These are phyloP conservation scores for Drosophila picticornis DNA, from an alignment of 2,888 invertebrate species.

Conservation along the genomic window DNA sequence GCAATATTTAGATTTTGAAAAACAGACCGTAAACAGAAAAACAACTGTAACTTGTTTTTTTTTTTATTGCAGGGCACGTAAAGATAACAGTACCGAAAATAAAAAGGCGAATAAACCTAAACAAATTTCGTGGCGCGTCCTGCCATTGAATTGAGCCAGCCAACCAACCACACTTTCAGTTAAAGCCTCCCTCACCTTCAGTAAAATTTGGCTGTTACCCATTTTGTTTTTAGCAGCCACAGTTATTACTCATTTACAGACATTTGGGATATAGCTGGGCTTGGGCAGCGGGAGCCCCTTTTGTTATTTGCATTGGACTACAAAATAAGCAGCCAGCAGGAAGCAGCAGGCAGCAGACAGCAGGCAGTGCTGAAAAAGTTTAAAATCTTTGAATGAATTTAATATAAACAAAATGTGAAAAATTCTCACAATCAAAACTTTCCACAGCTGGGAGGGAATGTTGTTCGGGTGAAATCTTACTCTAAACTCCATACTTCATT, in stretches of 20 bases:
- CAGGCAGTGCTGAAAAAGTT: slow-evolving; percentile 56
- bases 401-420: slow-evolving; percentile 60
- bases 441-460: background rate
- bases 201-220: background rate
- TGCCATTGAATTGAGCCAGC: slow-evolving; percentile 33
- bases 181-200: background rate
- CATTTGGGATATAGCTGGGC: slow-evolving; percentile 38
- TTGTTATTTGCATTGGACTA: slow-evolving; percentile 68
- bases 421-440: slow-evolving; percentile 42
- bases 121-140: slow-evolving; percentile 54
- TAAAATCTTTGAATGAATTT: slow-evolving; percentile 69
- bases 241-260: slow-evolving; percentile 75
- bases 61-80: slow-evolving; percentile 8
- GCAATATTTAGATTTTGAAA: slow-evolving; percentile 28
- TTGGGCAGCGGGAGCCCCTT: slow-evolving; percentile 26
- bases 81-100: slow-evolving; percentile 14
- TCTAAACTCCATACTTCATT: slow-evolving; percentile 18
- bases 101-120: slow-evolving; percentile 55
- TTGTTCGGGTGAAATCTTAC: slow-evolving; percentile 1
- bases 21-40: slow-evolving; percentile 1
- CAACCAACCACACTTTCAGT: background rate
- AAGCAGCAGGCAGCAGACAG: slow-evolving; percentile 11
- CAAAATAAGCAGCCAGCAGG: slow-evolving; percentile 55
- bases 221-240: slow-evolving; percentile 50
- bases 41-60: slow-evolving; percentile 24